These are phyloP conservation scores for Leptinotarsa lineolata DNA, from an alignment of 1,140 invertebrate species.

Conservation along the genomic window DNA sequence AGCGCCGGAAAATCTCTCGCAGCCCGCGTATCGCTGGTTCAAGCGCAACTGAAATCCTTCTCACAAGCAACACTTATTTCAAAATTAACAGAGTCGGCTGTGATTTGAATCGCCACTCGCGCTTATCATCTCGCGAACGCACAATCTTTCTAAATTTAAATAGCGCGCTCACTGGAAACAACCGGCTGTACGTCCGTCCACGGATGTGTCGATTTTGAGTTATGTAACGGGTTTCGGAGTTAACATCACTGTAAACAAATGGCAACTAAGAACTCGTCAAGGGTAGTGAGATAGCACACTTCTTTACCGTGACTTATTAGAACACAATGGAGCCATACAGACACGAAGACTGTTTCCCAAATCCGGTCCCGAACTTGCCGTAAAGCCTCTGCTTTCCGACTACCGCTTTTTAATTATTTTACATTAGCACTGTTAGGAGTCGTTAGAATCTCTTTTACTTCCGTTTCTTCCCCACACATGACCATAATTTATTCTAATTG, in stretches of 20 bases:
- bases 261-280: too few relatives aligned
- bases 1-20: slow-evolving; percentile 12
- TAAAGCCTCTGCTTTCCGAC: background rate
- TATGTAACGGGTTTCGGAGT: too few relatives aligned
- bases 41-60: slow-evolving; percentile 24
- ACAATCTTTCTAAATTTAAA: slow-evolving; percentile 11
- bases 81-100: slow-evolving; percentile 18
- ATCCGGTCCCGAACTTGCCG: too few relatives aligned
- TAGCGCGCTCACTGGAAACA: background rate
- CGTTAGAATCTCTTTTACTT: slow-evolving; percentile 24
- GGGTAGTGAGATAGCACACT: too few relatives aligned
- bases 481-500: slow-evolving; percentile 30
- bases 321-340: too few relatives aligned
- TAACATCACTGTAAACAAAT: too few relatives aligned
- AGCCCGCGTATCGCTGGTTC: background rate
- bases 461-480: slow-evolving; percentile 28
- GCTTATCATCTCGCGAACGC: background rate
- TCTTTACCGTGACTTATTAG: too few relatives aligned
- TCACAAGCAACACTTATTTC: slow-evolving; percentile 9
- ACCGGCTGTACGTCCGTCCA: background rate
- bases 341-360: too few relatives aligned
- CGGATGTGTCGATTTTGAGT: background rate
- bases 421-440: slow-evolving; percentile 23
- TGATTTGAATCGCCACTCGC: background rate
- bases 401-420: background rate